A percentile compares a stretch with the other conserved stretches of the same genome.
Evolutionary conservation across 2,113 vertebrate species (phyloP).

Genomic region (Chinchilla lanigera): DNA sequence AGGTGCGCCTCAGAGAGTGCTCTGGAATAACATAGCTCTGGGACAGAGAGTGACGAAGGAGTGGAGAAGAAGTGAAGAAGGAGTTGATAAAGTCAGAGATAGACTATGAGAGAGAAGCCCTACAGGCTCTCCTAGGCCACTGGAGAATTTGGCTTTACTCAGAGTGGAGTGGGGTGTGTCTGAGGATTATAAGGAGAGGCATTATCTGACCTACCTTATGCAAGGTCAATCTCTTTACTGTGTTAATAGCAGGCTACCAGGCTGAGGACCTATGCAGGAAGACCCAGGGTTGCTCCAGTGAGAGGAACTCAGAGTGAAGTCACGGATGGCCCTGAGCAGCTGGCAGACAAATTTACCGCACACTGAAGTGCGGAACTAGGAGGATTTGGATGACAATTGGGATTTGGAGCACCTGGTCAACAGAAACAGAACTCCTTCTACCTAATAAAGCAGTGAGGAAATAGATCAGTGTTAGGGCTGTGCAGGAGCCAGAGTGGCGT

Average conservation of each 20-base stretch:
- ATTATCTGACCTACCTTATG: background rate
- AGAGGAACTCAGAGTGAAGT: background rate
- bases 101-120: background rate
- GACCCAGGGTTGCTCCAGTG: accelerated
- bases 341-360: background rate
- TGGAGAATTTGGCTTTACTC: background rate
- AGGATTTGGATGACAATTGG: background rate
- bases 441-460: background rate
- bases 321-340: background rate
- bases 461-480: accelerated
- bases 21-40: background rate
- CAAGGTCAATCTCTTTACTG: background rate
- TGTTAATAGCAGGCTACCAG: too few species aligned
- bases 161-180: background rate
- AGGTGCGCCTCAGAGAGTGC: background rate
- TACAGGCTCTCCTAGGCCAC: background rate
- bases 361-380: background rate
- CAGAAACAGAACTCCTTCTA: background rate
- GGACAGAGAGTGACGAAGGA: background rate
- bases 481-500: background rate
- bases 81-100: background rate
- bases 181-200: background rate
- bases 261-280: background rate
- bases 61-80: too few species aligned
- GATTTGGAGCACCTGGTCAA: background rate